These are phyloP conservation scores for Chymomyza caudatula DNA, from an alignment of 2,888 invertebrate species.

Conservation along the genomic window DNA sequence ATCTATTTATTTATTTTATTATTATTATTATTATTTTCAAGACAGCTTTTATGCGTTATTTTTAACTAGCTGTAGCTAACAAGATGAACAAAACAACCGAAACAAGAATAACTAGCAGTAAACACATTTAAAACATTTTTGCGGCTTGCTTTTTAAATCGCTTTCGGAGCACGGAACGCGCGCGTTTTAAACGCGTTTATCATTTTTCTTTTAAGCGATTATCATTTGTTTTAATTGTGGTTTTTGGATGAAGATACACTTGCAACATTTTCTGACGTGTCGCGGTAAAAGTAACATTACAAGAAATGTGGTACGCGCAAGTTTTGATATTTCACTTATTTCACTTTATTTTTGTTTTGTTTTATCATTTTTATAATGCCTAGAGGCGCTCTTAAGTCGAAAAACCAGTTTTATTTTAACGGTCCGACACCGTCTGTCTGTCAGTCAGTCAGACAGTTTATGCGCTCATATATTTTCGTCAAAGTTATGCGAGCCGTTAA, in stretches of 20 bases:
- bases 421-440: neutral
- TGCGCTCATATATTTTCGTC: slow-evolving; percentile 15
- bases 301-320: neutral
- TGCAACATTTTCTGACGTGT: neutral
- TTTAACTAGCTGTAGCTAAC: slow-evolving; percentile 6
- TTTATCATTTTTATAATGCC: too few species aligned
- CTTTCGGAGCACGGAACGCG: slow-evolving; percentile 30
- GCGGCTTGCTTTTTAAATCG: slow-evolving; percentile 22
- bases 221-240: slow-evolving; percentile 13
- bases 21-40: slow-evolving; percentile 6
- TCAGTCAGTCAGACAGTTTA: neutral
- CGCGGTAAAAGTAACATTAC: slow-evolving; percentile 26
- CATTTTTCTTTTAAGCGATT: slow-evolving; percentile 12
- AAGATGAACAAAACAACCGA: slow-evolving; percentile 49
- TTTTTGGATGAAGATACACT: slow-evolving; percentile 20
- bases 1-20: slow-evolving; percentile 25
- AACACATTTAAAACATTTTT: slow-evolving; percentile 29
- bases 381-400: neutral
- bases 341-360: neutral
- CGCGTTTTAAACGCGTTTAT: slow-evolving; percentile 60
- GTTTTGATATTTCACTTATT: slow-evolving; percentile 2
- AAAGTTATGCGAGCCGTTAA: slow-evolving; percentile 32
- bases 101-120: slow-evolving; percentile 9
- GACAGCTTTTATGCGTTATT: slow-evolving; percentile 20
- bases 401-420: slow-evolving; percentile 17